Base-by-base conservation (phyloP, 2,113 vertebrate species). In the Pantherophis guttatus region DNA sequence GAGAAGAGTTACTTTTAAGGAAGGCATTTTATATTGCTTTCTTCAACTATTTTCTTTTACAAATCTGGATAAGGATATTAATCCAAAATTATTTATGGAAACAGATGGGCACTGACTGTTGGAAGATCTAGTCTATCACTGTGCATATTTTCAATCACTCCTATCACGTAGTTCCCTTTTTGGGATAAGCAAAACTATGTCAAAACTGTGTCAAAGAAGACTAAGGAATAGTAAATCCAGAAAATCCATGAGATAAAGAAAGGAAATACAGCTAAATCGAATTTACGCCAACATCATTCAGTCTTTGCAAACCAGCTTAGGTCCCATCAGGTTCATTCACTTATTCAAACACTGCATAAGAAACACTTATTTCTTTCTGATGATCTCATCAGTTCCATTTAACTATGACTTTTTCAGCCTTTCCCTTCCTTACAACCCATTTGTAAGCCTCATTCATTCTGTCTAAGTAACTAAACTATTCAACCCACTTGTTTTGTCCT, bases 51-150 rank as follows among this genome's bases (percentile, higher is more conserved):
- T 81, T 13, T 87, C 24, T 86, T 50, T 91, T 85, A 57, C n/a
- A 12, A 81, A 95, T 97, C 89, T 87, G 94, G 91, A 91, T 87
- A 95, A 21, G 92, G 59, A 23, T 86, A 94, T 92, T 93, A 87
- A 59, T 29, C 21, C 29, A 17, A 26, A 88, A 65, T 44, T 39
- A 33, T 90, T 88, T 59, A 90, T 86, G 92, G 59, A 90, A 94
- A 88, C 0, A 0, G 13, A 89, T 81, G 50, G 54, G 21, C 11
- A 88, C 7, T 44, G 24, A 21, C 21, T 52, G 50, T 91, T 58
- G 33, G 8, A 17, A 55, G 54, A 53, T 55, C 75, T 87, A 5
- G 91, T 94, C 93, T 81, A 39, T 10, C 75, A 81, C 7, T 17
- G 2, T 81, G 33, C 70, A 39, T 81, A 81, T 81, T 81, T 81